Base-by-base conservation (phyloP, 2,888 invertebrate species). In the Saturnia pavonia region DNA sequence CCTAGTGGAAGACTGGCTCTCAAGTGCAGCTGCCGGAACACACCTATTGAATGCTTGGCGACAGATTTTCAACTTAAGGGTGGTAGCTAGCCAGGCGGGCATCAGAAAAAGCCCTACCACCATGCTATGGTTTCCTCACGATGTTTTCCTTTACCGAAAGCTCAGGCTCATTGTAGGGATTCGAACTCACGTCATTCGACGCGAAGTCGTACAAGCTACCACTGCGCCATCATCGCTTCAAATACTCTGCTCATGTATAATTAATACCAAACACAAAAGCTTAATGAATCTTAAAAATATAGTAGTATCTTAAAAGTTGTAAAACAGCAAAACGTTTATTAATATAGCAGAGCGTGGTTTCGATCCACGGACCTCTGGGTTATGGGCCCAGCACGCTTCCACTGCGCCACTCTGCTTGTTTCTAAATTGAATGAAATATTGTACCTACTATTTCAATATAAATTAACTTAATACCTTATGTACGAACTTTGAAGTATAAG, bases 301-400 rank as follows among this genome's bases (percentile, higher is more conserved):
- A 6, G 12, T 19, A 54, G 19, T 54, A 54, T 12, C 2, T 6
- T 34, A 34, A 34, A 34, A 34, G 34, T 34, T 34, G 3, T 4
- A 6, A 34, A 34, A 34, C 2, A 34, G 34, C 34, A 54, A 54
- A 2, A 43, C 1, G 19, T 54, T 54, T 54, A 22, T n/a, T 22
- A 54, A 19, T 1, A 54, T 54, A 54, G 54, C n/a, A 54, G 54
- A 54, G 96, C 96, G 95, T 96, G 96, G 96, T 96, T 96, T 96
- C 96, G 96, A 96, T 96, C 96, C 96, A 97, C 97, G 97, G 97
- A 97, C 96, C 97, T 97, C 97, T 97, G 97, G 97, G 96, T 96
- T 96, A 96, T 96, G 96, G 96, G 96, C 96, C 96, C 96, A 96
- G 96, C 96, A 96, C 96, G 96, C 96, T 96, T 96, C 96, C 96